These are phyloP conservation scores for Paramisgurnus dabryanus DNA, from an alignment of 2,113 vertebrate genomes.

Conservation along the genomic window DNA sequence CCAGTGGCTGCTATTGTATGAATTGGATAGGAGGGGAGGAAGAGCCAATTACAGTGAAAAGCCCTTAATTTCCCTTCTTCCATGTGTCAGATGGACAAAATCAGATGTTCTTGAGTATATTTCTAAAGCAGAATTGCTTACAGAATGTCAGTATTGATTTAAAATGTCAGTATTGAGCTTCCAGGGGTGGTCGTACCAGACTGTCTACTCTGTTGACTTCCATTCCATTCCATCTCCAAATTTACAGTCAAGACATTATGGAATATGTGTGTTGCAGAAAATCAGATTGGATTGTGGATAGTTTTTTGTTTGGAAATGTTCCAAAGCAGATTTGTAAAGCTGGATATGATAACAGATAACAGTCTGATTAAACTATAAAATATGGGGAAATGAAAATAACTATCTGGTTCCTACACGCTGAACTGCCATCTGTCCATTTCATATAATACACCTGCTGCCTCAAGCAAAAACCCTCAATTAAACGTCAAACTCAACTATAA, in stretches of 20 bases:
- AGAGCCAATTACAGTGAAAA: no score
- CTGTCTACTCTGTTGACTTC: no score
- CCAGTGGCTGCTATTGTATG: no score
- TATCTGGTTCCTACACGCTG: constrained; percentile 36
- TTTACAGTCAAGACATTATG: neutral
- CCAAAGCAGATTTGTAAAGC: neutral
- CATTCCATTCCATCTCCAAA: no score
- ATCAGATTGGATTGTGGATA: neutral
- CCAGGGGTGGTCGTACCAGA: no score
- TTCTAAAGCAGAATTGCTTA: no score
- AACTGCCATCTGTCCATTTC: constrained; percentile 41
- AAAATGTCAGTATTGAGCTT: no score
- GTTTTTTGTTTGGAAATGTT: neutral
- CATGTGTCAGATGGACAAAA: no score
- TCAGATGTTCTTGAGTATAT: no score
- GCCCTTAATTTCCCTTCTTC: no score
- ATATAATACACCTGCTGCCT: constrained; percentile 47
- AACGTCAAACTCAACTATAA: neutral
- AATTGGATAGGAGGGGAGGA: no score
- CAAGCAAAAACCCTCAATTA: constrained; percentile 1
- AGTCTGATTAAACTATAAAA: constrained; percentile 2
- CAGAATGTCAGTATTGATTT: no score
- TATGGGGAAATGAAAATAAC: constrained; percentile 12
- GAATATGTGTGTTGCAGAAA: neutral
- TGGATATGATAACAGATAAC: neutral